Evolutionary conservation across 2,888 invertebrate genomes (phyloP).

Genomic region (Cenopis cana): DNA sequence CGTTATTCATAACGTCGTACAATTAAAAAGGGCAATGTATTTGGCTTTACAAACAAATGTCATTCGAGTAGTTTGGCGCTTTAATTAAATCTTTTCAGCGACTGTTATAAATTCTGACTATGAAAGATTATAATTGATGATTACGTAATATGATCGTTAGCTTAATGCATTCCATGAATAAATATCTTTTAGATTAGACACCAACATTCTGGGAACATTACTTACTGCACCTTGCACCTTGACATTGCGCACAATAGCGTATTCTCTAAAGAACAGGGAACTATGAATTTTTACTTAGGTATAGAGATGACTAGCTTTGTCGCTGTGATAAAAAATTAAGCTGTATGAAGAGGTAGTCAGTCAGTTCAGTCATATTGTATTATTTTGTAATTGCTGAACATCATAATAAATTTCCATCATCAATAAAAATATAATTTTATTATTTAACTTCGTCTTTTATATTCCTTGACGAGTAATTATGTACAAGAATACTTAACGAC

Average conservation of each 20-base stretch:
- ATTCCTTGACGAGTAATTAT: no score
- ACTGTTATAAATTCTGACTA: not conserved
- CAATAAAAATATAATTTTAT: no score
- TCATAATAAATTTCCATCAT: no score
- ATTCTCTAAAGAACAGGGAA: conserved; percentile 22
- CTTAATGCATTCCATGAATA: conserved; percentile 52
- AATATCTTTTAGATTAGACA: conserved; percentile 52
- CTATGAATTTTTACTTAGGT: not conserved
- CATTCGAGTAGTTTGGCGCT: not conserved
- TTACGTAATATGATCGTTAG: conserved; percentile 26
- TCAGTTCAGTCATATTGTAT: no score
- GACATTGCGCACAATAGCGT: conserved; percentile 17
- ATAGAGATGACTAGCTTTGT: not conserved
- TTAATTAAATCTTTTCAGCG: not conserved
- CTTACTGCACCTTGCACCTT: conserved; percentile 36
- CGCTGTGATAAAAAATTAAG: not conserved
- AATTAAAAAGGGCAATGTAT: not conserved
- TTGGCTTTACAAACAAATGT: not conserved
- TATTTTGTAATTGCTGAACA: no score
- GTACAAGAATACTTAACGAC: no score
- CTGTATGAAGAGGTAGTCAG: no score
- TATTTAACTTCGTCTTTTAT: no score
- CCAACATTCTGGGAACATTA: conserved; percentile 54
- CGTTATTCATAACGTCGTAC: not conserved
- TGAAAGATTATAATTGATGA: conserved; percentile 10